phyloP scores from a whole-genome alignment of 2,797 vertebrate genomes.

The Pachyuromys duprasi region DNA sequence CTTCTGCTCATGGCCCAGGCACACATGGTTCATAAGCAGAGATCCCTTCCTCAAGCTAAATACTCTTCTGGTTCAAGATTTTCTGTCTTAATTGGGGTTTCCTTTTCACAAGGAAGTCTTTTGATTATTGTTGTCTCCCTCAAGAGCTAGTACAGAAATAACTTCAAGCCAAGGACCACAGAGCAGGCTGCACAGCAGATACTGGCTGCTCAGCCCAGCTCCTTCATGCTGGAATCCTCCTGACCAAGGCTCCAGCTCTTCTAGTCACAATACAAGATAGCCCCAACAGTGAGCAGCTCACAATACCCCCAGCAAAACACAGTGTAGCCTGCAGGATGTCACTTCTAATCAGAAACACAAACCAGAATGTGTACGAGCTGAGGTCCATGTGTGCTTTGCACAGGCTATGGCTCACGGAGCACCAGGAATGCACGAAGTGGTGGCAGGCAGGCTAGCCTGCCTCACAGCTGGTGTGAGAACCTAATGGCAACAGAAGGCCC shows the following conservation, averaged over 20 bases:
- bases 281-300: not conserved
- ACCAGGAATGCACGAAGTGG: accelerated
- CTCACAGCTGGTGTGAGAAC: not conserved
- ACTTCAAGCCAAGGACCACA: not conserved
- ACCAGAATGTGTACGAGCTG: not conserved
- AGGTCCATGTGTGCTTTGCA: not conserved
- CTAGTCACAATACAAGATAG: not conserved
- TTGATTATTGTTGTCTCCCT: not conserved
- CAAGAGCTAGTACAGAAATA: not conserved
- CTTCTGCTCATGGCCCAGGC: not conserved
- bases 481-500: too few species aligned
- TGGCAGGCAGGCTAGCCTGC: too few species aligned
- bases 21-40: not conserved
- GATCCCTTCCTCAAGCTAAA: not conserved
- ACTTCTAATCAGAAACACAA: not conserved
- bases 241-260: not conserved
- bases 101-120: not conserved
- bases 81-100: not conserved
- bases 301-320: not conserved
- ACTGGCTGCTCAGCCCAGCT: too few species aligned
- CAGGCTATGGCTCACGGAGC: accelerated
- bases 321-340: not conserved
- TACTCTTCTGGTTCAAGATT: not conserved
- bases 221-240: not conserved
- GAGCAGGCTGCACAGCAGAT: not conserved